phyloP scores from a whole-genome alignment of 2,113 vertebrate genomes.

The Pipa parva region DNA sequence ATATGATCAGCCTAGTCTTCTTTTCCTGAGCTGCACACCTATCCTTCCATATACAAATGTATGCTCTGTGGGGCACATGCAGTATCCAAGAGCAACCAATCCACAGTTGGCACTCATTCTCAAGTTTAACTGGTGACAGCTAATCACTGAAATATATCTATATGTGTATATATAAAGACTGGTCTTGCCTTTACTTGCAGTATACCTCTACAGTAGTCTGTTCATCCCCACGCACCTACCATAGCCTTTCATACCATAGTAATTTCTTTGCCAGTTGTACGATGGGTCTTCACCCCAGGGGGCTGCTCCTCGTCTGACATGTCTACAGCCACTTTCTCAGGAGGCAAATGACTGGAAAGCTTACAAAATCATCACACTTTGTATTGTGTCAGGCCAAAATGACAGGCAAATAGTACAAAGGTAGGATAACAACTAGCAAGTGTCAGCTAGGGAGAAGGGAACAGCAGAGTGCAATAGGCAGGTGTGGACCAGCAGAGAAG shows the following conservation, averaged over 20 bases:
- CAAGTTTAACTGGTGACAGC: no score
- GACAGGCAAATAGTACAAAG: neutral
- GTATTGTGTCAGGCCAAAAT: neutral
- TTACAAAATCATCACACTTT: neutral
- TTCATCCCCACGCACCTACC: neutral
- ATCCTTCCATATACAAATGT: no score
- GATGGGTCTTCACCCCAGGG: neutral
- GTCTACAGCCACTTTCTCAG: neutral
- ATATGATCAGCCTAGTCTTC: no score
- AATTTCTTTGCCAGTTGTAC: slow-evolving; percentile 24
- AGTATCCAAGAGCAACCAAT: no score
- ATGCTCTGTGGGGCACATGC: no score
- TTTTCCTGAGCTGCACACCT: no score
- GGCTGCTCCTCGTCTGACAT: slow-evolving; percentile 21
- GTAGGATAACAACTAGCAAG: neutral
- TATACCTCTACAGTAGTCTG: neutral
- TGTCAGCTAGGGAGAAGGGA: neutral
- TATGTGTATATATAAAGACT: no score
- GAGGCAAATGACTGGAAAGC: neutral
- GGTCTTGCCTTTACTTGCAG: no score
- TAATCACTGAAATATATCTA: no score
- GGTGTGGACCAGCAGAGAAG: no score
- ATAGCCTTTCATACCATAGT: slow-evolving; percentile 29
- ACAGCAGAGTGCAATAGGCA: neutral
- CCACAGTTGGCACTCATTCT: no score